phyloP scores from a whole-genome alignment of 2,888 invertebrate genomes.

The Linyphia triangularis region DNA sequence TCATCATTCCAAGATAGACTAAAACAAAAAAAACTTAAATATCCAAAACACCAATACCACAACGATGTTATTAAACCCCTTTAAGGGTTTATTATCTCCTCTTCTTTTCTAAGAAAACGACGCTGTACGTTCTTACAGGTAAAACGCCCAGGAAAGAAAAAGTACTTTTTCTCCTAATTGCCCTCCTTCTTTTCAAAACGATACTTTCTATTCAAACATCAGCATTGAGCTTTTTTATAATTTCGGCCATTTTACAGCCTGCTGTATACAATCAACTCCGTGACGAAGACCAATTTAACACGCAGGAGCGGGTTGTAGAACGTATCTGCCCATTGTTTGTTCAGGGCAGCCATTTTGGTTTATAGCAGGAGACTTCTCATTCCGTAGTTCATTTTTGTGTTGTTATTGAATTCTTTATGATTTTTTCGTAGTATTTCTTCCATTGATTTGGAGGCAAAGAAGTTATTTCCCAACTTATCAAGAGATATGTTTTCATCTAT shows the following conservation, averaged over 20 bases:
- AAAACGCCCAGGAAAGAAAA: constrained; percentile 5
- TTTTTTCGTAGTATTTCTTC: background rate
- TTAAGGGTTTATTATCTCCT: background rate
- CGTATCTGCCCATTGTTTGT: constrained; percentile 36
- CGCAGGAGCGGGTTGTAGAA: constrained; percentile 23
- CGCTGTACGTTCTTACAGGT: background rate
- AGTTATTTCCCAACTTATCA: constrained; percentile 60
- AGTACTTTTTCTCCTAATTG: background rate
- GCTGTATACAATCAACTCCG: constrained; percentile 3
- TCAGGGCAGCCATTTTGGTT: constrained; percentile 21
- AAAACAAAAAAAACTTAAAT: background rate
- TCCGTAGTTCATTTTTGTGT: background rate
- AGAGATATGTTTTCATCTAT: constrained; percentile 44
- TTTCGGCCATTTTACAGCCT: constrained; percentile 31
- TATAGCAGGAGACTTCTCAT: constrained; percentile 13
- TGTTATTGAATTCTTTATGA: background rate
- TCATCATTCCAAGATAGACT: too few species aligned
- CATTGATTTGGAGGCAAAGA: constrained; percentile 5
- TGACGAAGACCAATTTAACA: constrained; percentile 49
- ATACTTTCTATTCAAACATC: constrained; percentile 1
- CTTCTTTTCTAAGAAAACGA: background rate
- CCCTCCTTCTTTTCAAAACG: constrained; percentile 3
- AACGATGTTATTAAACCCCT: background rate
- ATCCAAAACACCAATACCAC: background rate
- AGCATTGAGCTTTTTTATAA: constrained; percentile 13